Conservation (phyloP, 2,797 vertebrate species). For the Karalla daura region DNA sequence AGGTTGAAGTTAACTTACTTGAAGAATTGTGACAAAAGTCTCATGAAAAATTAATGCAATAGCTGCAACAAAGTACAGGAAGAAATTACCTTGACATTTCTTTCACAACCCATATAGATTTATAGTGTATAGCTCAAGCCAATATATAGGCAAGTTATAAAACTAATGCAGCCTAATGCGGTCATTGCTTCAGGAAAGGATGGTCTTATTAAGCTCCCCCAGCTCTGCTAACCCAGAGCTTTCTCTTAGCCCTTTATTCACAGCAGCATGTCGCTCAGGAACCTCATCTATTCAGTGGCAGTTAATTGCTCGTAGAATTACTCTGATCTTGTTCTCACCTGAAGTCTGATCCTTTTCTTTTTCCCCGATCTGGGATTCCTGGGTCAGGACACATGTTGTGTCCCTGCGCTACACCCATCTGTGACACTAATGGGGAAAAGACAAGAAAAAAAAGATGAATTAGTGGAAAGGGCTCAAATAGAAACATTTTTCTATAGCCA, state of each 20-base stretch:
- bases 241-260: neutral
- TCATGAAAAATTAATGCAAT: neutral
- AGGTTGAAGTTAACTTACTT: neutral
- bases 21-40: neutral
- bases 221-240: neutral
- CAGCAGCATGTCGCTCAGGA: neutral
- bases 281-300: neutral
- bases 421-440: conserved; percentile 89
- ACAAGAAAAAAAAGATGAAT: neutral
- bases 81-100: neutral
- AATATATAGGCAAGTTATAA: neutral
- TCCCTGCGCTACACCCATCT: conserved; percentile 98
- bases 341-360: conserved; percentile 98
- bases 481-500: neutral
- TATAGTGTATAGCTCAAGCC: neutral
- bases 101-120: neutral
- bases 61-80: neutral
- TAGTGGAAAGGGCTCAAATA: neutral
- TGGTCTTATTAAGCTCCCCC: neutral
- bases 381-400: conserved; percentile 99
- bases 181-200: neutral
- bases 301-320: neutral
- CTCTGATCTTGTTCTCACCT: conserved; percentile 82
- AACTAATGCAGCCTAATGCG: neutral
- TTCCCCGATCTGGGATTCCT: conserved; percentile 96